phyloP scores from a whole-genome alignment of 2,797 vertebrate genomes.

The Chelmon rostratus region DNA sequence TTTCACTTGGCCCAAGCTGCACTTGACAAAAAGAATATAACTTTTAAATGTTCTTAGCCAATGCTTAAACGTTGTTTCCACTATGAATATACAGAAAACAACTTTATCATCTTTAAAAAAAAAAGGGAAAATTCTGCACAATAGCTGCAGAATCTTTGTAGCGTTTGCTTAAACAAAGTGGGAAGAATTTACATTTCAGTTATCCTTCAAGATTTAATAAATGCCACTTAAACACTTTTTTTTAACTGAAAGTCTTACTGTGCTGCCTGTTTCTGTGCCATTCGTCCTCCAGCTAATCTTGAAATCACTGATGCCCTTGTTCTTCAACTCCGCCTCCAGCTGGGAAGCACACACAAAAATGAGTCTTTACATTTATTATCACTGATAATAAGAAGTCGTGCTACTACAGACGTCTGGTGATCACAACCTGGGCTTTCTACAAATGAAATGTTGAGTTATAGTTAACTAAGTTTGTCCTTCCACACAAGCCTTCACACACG shows the following conservation, averaged over 20 bases:
- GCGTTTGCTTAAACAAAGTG: not conserved
- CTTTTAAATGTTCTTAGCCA: not conserved
- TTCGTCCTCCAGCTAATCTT: conserved; percentile 9
- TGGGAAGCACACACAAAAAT: not conserved
- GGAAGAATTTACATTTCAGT: no score
- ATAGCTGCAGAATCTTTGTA: not conserved
- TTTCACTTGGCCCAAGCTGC: no score
- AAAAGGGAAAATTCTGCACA: not conserved
- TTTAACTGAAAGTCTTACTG: not conserved
- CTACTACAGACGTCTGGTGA: not conserved
- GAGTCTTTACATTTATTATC: no score
- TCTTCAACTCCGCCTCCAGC: conserved; percentile 5
- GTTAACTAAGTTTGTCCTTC: no score
- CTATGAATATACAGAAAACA: not conserved
- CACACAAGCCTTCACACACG: not conserved
- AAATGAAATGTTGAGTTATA: not conserved
- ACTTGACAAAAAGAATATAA: not conserved
- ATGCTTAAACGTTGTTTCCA: not conserved
- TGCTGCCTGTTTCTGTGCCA: not conserved
- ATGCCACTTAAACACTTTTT: no score
- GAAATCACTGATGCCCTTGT: not conserved
- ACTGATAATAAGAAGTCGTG: no score
- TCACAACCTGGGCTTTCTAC: not conserved
- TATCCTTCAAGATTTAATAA: not conserved
- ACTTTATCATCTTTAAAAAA: not conserved